A percentile compares a stretch with the other conserved stretches of the same genome.
Conservation (phyloP, 2,113 vertebrate genomes). For the Psittacula cyanocephala region DNA sequence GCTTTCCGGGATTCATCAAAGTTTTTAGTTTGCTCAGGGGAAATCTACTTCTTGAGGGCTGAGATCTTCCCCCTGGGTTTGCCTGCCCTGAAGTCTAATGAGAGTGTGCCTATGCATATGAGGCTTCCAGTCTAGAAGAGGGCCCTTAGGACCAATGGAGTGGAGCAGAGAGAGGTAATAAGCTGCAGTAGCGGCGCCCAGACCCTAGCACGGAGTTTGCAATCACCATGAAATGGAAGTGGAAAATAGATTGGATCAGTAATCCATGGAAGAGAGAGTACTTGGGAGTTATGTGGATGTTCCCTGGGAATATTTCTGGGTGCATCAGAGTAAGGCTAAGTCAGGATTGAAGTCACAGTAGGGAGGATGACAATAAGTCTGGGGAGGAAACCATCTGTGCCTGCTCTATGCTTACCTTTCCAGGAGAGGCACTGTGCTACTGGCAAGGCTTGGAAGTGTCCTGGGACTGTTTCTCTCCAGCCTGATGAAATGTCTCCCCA, state of each 20-base stretch:
- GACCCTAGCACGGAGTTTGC: neutral
- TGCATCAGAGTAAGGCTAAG: neutral
- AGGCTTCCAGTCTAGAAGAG: neutral
- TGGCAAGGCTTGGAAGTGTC: neutral
- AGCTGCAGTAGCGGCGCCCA: neutral
- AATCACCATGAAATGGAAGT: neutral
- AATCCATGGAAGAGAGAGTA: neutral
- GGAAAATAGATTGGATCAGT: neutral
- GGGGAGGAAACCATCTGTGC: neutral
- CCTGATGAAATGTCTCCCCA: neutral
- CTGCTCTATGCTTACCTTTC: neutral
- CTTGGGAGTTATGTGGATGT: neutral
- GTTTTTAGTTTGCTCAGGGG: neutral
- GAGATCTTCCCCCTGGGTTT: neutral
- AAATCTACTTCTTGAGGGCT: neutral
- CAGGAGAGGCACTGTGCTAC: neutral
- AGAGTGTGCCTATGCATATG: neutral
- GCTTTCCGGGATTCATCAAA: neutral
- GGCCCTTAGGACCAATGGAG: neutral
- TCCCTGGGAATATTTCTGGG: neutral
- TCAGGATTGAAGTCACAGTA: neutral
- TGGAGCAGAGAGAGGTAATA: neutral
- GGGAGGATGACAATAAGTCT: neutral
- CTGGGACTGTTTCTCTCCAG: neutral
- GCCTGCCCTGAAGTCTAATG: neutral